These are phyloP conservation scores for Ctenomys sociabilis DNA, from an alignment of 2,113 vertebrate genomes.

Conservation along the genomic window DNA sequence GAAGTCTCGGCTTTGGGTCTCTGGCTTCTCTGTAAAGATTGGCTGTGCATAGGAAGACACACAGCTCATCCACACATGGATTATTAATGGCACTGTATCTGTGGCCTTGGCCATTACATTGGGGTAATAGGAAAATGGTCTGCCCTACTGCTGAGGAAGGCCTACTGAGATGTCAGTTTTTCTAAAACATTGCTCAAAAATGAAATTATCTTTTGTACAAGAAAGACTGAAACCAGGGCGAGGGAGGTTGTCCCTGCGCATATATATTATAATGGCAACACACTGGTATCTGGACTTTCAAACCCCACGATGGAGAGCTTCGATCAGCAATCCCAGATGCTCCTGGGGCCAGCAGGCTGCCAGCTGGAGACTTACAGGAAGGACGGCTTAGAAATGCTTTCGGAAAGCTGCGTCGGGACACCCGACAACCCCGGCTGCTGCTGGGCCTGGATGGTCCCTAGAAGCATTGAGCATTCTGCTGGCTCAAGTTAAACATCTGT, in stretches of 20 bases:
- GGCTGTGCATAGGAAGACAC: neutral
- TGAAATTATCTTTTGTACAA: slow-evolving; percentile 40
- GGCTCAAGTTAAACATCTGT: slow-evolving; percentile 7
- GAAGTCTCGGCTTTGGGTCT: neutral
- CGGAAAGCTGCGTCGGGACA: too few relatives aligned
- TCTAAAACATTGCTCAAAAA: slow-evolving; percentile 56
- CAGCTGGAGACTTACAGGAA: neutral
- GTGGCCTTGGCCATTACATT: neutral
- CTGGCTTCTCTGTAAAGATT: neutral
- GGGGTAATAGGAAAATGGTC: neutral
- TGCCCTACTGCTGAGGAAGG: neutral
- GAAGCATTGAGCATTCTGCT: slow-evolving; percentile 9
- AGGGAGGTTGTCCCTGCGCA: neutral
- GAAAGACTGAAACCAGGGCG: slow-evolving; percentile 3
- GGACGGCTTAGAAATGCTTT: neutral
- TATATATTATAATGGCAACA: neutral
- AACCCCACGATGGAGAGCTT: slow-evolving; percentile 7
- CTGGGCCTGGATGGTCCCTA: neutral
- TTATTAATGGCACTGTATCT: neutral
- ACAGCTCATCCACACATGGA: neutral
- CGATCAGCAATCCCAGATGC: neutral
- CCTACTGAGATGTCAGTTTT: slow-evolving; percentile 52
- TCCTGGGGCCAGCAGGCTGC: slow-evolving; percentile 11
- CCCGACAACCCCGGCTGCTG: neutral
- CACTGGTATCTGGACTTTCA: slow-evolving; percentile 39